phyloP scores from a whole-genome alignment of 2,888 invertebrate species.

The Eurytoma californica region DNA sequence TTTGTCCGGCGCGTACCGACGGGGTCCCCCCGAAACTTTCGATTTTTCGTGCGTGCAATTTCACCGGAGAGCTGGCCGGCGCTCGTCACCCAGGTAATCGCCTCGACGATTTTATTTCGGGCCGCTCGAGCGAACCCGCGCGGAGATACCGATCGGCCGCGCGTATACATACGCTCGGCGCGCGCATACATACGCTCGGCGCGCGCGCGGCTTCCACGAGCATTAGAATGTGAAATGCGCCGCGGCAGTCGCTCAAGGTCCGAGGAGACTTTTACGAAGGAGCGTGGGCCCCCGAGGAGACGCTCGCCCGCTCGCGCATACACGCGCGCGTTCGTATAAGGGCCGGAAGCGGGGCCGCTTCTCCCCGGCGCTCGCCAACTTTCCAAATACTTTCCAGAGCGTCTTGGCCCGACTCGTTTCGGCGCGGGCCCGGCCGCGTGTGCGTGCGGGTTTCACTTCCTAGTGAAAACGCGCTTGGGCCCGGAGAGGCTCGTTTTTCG shows the following conservation, averaged over 20 bases:
- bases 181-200: background rate
- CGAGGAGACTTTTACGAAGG: background rate
- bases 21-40: slow-evolving; percentile 17
- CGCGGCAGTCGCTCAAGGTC: slow-evolving; percentile 15
- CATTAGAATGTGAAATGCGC: slow-evolving; percentile 46
- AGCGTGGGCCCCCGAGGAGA: background rate
- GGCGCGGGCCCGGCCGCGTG: no score
- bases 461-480: slow-evolving; percentile 34
- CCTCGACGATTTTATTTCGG: background rate
- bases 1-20: background rate
- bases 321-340: slow-evolving; percentile 16
- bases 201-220: background rate
- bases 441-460: slow-evolving; percentile 55
- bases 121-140: background rate
- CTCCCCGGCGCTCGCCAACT: slow-evolving; percentile 53
- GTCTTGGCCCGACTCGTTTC: background rate
- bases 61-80: slow-evolving; percentile 3
- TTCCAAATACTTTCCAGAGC: slow-evolving; percentile 60
- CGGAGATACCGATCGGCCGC: slow-evolving; percentile 2
- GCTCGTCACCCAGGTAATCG: no score
- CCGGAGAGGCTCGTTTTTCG: slow-evolving; percentile 30
- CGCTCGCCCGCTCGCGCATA: no score
- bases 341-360: slow-evolving; percentile 41
- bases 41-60: slow-evolving; percentile 28
- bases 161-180: background rate